These are phyloP conservation scores for Lycocerus yunnanus DNA, from an alignment of 2,888 invertebrate genomes.

Conservation along the genomic window DNA sequence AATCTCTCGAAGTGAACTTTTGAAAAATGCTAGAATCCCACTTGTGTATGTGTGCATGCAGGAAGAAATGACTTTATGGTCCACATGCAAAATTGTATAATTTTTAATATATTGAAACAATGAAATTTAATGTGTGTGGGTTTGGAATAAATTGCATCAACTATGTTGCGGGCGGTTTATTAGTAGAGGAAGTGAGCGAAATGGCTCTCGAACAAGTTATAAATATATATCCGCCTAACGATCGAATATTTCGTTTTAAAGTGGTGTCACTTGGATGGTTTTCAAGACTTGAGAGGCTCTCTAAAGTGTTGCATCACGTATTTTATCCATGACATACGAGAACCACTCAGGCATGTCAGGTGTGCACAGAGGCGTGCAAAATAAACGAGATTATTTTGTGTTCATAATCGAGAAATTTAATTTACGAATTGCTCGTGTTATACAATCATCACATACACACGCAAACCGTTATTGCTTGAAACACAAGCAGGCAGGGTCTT, in stretches of 20 bases:
- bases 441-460: not conserved
- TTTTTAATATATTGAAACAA: not conserved
- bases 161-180: slow-evolving; percentile 9
- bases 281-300: slow-evolving; percentile 22
- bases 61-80: too few relatives aligned
- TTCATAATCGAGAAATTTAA: slow-evolving; percentile 26
- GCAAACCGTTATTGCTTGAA: not conserved
- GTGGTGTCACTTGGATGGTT: slow-evolving; percentile 28
- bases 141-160: slow-evolving; percentile 12
- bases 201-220: slow-evolving; percentile 19
- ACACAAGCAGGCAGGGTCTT: not conserved
- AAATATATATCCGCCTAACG: slow-evolving; percentile 23
- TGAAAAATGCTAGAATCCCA: not conserved
- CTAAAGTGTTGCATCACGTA: slow-evolving; percentile 24
- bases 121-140: slow-evolving; percentile 7
- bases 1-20: not conserved
- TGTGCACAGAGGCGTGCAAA: slow-evolving; percentile 21
- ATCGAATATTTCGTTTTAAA: slow-evolving; percentile 22
- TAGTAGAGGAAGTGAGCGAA: slow-evolving; percentile 14
- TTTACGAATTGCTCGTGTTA: slow-evolving; percentile 16
- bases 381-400: slow-evolving; percentile 24
- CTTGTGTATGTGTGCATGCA: too few relatives aligned
- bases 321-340: slow-evolving; percentile 22
- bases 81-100: not conserved
- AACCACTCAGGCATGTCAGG: slow-evolving; percentile 18